Conservation (phyloP, 1,140 invertebrate genomes). For the Caenorhabditis briggsae region DNA sequence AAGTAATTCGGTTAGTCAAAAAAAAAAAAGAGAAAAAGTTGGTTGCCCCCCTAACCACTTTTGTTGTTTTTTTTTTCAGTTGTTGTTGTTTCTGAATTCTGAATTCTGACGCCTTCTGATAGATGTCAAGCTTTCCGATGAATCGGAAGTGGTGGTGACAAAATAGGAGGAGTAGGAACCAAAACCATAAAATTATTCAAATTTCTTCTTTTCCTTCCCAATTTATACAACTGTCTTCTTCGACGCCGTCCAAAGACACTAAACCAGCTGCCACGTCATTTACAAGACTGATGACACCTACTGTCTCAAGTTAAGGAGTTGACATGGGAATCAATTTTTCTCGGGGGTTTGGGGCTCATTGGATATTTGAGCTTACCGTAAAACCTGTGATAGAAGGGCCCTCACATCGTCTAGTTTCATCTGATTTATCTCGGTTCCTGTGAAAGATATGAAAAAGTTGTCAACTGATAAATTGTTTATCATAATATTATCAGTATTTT, state of each 20-base stretch:
- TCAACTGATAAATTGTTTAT: too few species aligned
- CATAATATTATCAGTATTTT: too few species aligned
- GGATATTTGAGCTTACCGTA: too few species aligned
- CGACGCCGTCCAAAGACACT: too few species aligned
- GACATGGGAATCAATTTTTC: neutral
- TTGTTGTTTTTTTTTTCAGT: neutral
- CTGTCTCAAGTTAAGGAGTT: neutral
- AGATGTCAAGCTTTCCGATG: neutral
- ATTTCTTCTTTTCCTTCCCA: constrained; percentile 9
- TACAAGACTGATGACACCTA: constrained; percentile 12
- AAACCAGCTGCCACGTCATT: constrained; percentile 46
- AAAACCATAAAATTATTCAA: constrained; percentile 54
- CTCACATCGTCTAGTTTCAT: too few species aligned
- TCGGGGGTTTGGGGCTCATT: too few species aligned
- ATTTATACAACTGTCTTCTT: constrained; percentile 36
- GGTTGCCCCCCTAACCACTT: neutral
- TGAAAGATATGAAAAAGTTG: too few species aligned
- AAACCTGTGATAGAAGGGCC: too few species aligned
- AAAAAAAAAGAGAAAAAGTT: too few species aligned
- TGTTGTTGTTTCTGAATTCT: neutral
- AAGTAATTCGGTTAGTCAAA: constrained; percentile 52
- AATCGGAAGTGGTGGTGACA: neutral
- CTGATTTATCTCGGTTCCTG: too few species aligned
- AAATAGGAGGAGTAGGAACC: neutral
- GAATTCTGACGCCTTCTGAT: neutral